Evolutionary conservation across 2,113 vertebrate genomes (phyloP).

Genomic region (Cyprinodon variegatus): DNA sequence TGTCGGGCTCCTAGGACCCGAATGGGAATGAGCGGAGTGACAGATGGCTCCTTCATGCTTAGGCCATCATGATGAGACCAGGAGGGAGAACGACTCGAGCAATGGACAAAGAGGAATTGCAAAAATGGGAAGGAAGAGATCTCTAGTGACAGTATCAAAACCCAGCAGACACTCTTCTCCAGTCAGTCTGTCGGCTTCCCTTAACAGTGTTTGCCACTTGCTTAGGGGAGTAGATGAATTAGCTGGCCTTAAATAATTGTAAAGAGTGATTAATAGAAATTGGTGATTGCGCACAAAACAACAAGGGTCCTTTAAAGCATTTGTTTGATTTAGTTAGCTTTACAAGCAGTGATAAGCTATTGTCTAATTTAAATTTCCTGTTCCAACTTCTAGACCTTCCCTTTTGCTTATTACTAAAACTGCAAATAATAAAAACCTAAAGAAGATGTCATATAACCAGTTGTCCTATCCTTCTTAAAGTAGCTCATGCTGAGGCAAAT

Average conservation of each 20-base stretch:
- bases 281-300: conserved; percentile 50
- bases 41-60: conserved; percentile 72
- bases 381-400: background rate
- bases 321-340: background rate
- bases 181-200: conserved; percentile 58
- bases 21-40: conserved; percentile 67
- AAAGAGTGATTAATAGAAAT: conserved; percentile 35
- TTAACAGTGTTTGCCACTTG: conserved; percentile 47
- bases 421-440: background rate
- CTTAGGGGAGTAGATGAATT: conserved; percentile 37
- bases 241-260: conserved; percentile 22
- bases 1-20: conserved; percentile 75
- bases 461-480: background rate
- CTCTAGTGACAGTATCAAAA: conserved; percentile 75
- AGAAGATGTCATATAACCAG: no score
- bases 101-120: conserved; percentile 54
- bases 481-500: background rate
- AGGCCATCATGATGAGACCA: conserved; percentile 71
- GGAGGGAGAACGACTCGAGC: conserved; percentile 45
- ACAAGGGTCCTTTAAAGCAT: background rate
- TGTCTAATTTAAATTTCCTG: background rate
- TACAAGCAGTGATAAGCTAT: background rate
- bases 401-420: background rate
- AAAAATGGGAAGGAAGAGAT: conserved; percentile 60
- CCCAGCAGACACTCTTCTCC: conserved; percentile 63